Base-by-base conservation (phyloP, 1,140 invertebrate species). In the Drosophila triauraria region DNA sequence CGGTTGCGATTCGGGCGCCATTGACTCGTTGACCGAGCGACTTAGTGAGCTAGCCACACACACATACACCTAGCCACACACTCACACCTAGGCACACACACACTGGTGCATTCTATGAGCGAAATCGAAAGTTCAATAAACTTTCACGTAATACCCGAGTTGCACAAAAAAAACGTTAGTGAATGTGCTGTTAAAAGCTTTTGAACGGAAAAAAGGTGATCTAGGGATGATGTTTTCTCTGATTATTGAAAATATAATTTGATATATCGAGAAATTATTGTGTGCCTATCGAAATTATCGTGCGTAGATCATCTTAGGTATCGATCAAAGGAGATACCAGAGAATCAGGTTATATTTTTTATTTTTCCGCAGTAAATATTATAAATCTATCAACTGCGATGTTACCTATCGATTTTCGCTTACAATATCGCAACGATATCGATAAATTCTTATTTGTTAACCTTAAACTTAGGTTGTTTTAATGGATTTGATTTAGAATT, bases 101-200 rank as follows among this genome's bases (percentile, higher is more conserved):
- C 23, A 56, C 27, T 61, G 44, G 51, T 84, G 70, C 78, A 88
- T 79, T 82, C 88, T 77, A 64, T 77, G 65, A 83, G 75, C 85
- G 82, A 91, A 91, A 91, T 83, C 76, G 88, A 91, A 91, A 91
- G 88, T 91, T 91, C 88, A 91, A 91, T 84, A 85, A 91, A 91
- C 88, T 91, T 90, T 91, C 76, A 91, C 79, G 88, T 91, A 91
- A 91, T 86, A 75, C 69, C 59, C 72, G 25, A 58, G 43, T 40
- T 59, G 53, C 35, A 63, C 27, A 43, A 17, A 56, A 62, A 17
- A 56, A 59, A 47, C n/a, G n/a, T 46, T 51, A 76, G 35, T 40
- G 35, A 65, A 17, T 20, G 17, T 44, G n/a, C 43, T 42, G 42
- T 12, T 17, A 30, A 48, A 68, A 68, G 48, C 23, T 54, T 53